A percentile compares a stretch with the other conserved stretches of the same genome.
Evolutionary conservation across 2,888 invertebrate species (phyloP).

Genomic region (Pocota personata): DNA sequence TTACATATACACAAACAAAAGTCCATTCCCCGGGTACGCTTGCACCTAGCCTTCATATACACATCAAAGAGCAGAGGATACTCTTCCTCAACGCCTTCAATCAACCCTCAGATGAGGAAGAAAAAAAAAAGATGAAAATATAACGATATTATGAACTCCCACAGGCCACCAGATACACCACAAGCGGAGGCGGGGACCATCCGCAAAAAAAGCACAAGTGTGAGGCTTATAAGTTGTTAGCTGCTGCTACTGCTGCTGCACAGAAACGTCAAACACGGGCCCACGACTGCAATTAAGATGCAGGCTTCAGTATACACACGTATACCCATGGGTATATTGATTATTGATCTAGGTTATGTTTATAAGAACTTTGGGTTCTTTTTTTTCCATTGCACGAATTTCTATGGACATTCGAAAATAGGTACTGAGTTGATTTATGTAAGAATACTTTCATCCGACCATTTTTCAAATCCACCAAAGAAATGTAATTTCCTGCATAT

Average conservation of each 20-base stretch:
- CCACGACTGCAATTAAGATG: constrained; percentile 63
- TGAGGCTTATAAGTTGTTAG: constrained; percentile 58
- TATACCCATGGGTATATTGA: constrained; percentile 54
- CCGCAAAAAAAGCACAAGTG: constrained; percentile 34
- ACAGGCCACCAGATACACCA: neutral
- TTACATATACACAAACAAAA: neutral
- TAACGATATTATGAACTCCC: constrained; percentile 62
- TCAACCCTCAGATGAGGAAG: constrained; percentile 9
- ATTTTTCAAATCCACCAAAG: constrained; percentile 30
- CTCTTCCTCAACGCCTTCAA: constrained; percentile 34
- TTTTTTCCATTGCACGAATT: constrained; percentile 18
- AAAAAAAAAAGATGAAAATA: constrained; percentile 43
- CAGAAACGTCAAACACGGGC: constrained; percentile 58
- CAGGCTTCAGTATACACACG: constrained; percentile 41
- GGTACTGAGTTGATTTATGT: constrained; percentile 48
- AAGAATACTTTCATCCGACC: constrained; percentile 14
- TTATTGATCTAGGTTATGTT: constrained; percentile 77
- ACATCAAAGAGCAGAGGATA: neutral
- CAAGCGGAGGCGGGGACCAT: neutral
- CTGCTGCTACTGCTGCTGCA: constrained; percentile 42
- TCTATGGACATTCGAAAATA: neutral
- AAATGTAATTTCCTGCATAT: constrained; percentile 45
- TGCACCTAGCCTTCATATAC: constrained; percentile 16
- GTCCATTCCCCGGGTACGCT: constrained; percentile 7
- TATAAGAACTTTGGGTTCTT: constrained; percentile 42